Evolutionary conservation across 1,140 invertebrate species (phyloP).

Genomic region (Drosophila varians): DNA sequence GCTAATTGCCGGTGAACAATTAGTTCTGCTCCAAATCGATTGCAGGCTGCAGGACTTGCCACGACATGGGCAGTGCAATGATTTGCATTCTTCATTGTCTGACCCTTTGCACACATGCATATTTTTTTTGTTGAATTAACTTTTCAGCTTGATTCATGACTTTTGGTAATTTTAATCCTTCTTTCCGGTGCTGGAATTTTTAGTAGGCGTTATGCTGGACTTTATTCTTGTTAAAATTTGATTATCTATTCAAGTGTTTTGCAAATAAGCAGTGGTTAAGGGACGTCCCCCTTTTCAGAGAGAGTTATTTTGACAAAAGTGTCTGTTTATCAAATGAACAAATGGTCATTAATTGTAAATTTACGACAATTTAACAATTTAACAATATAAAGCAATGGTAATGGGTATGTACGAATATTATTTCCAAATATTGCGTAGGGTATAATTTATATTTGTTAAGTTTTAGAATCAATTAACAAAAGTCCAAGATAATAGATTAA

Average conservation of each 20-base stretch:
- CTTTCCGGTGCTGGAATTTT: slow-evolving; percentile 52
- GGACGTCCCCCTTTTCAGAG: neutral
- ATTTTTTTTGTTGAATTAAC: slow-evolving; percentile 64
- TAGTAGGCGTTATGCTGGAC: slow-evolving; percentile 14
- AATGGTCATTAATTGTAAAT: neutral
- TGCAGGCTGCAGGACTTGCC: slow-evolving; percentile 23
- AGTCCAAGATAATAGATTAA: no score
- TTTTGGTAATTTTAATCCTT: slow-evolving; percentile 66
- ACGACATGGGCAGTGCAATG: slow-evolving; percentile 61
- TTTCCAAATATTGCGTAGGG: no score
- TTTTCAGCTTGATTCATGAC: slow-evolving; percentile 77
- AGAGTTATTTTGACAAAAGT: slow-evolving; percentile 1
- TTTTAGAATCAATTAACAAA: no score
- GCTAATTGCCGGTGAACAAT: slow-evolving; percentile 73
- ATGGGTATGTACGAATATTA: no score
- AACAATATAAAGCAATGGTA: neutral
- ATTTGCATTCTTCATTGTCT: slow-evolving; percentile 70
- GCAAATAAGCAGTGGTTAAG: neutral
- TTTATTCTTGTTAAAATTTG: slow-evolving; percentile 13
- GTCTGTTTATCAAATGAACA: neutral
- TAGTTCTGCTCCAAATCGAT: slow-evolving; percentile 74
- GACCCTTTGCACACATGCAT: slow-evolving; percentile 42
- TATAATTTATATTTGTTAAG: no score
- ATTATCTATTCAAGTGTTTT: neutral
- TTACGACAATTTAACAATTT: neutral